Percentiles rank a stretch among this genome's conserved stretches.
Conservation (phyloP, 2,888 invertebrate genomes). For the Pristionchus mayeri region DNA sequence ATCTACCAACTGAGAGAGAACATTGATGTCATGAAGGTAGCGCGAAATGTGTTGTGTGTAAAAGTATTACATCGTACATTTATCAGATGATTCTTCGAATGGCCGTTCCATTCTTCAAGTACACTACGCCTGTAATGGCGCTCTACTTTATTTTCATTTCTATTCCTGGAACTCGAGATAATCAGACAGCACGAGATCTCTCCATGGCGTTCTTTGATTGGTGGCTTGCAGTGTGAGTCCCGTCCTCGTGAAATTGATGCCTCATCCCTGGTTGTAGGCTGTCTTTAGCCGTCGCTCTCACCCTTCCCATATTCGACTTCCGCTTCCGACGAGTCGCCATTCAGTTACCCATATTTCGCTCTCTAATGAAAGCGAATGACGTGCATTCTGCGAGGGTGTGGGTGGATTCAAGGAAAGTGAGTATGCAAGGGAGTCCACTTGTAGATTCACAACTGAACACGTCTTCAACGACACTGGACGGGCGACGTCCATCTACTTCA, state of each 20-base stretch:
- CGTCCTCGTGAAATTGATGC: no score
- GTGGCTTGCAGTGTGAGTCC: not conserved
- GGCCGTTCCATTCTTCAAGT: not conserved
- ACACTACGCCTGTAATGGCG: not conserved
- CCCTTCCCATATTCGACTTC: not conserved
- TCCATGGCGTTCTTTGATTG: not conserved
- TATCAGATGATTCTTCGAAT: not conserved
- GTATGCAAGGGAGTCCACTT: not conserved
- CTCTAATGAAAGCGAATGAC: not conserved
- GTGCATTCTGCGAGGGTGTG: not conserved
- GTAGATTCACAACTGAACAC: not conserved
- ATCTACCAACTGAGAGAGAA: not conserved
- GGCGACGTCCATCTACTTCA: not conserved
- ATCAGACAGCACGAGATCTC: not conserved
- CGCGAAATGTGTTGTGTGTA: no score
- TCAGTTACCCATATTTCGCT: not conserved
- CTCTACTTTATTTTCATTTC: not conserved
- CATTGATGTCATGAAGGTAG: not conserved
- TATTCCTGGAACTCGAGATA: not conserved
- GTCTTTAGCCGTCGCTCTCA: not conserved
- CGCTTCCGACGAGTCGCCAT: not conserved
- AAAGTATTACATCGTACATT: no score
- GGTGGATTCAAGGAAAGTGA: no score
- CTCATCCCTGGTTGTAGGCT: not conserved
- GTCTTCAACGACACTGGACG: not conserved